These are phyloP conservation scores for Eubasilissa regina DNA, from an alignment of 1,140 invertebrate genomes.

Conservation along the genomic window DNA sequence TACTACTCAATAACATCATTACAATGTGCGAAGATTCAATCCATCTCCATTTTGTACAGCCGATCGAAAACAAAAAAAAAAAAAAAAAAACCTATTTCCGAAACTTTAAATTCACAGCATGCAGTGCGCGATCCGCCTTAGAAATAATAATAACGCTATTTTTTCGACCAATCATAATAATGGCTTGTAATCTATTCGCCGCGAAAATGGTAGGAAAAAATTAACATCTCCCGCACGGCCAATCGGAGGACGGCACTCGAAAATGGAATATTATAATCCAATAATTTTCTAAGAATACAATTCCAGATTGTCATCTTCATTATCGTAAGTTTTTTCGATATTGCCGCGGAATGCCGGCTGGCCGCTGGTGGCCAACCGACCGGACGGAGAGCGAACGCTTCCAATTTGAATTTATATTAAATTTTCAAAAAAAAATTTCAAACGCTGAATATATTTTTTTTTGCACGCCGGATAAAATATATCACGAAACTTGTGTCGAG, in stretches of 20 bases:
- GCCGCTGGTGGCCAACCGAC: not conserved
- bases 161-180: constrained; percentile 24
- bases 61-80: too few relatives aligned
- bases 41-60: too few relatives aligned
- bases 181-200: not conserved
- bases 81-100: not conserved
- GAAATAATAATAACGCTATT: not conserved
- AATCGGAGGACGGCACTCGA: constrained; percentile 11
- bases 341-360: constrained; percentile 44
- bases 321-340: constrained; percentile 47
- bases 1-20: too few relatives aligned
- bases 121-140: not conserved
- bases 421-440: too few relatives aligned
- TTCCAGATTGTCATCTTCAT: constrained; percentile 55
- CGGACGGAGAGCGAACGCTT: not conserved
- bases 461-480: too few relatives aligned
- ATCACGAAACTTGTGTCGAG: too few relatives aligned
- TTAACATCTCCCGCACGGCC: constrained; percentile 11
- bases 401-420: not conserved
- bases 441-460: too few relatives aligned
- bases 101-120: constrained; percentile 8
- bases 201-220: constrained; percentile 17
- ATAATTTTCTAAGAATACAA: constrained; percentile 58
- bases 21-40: too few relatives aligned
- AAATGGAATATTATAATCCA: constrained; percentile 51